A percentile compares a stretch with the other conserved stretches of the same genome.
Evolutionary conservation across 2,888 invertebrate species (phyloP).

Genomic region (Macropis europaea): DNA sequence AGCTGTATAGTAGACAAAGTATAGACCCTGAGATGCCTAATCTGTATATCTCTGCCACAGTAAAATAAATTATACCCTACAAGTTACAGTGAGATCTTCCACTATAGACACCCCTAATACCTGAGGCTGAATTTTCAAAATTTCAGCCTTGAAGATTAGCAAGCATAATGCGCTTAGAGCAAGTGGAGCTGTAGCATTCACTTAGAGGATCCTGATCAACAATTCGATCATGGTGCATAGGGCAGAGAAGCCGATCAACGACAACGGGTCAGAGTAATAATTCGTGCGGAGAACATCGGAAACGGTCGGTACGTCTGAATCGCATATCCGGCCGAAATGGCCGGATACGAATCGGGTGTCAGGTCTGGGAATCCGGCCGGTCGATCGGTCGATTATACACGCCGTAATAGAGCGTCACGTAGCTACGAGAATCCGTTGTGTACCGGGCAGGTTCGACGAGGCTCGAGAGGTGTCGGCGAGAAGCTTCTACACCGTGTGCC

Average conservation of each 20-base stretch:
- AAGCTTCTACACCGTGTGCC: slow-evolving; percentile 35
- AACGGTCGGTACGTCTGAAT: slow-evolving; percentile 42
- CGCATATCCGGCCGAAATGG: slow-evolving; percentile 53
- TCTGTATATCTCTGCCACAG: no score
- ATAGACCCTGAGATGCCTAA: no score
- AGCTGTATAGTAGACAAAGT: no score
- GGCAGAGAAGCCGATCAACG: slow-evolving; percentile 4
- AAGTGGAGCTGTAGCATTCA: no score
- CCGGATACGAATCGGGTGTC: slow-evolving; percentile 56
- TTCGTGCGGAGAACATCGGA: slow-evolving; percentile 37
- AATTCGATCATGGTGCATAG: not conserved
- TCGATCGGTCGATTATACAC: slow-evolving; percentile 58
- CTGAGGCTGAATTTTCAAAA: no score
- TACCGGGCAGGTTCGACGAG: slow-evolving; percentile 45
- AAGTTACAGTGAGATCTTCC: no score
- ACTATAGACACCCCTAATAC: no score
- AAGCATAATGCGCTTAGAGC: no score
- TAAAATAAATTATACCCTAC: no score
- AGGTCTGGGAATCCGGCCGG: slow-evolving; percentile 37
- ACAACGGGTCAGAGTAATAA: slow-evolving; percentile 23
- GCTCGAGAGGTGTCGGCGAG: slow-evolving; percentile 45
- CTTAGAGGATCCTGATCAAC: no score
- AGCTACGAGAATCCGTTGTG: slow-evolving; percentile 50
- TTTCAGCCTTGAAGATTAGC: no score
- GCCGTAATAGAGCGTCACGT: slow-evolving; percentile 54